Evolutionary conservation across 1,140 invertebrate genomes (phyloP), one percentile per base, ranked within the genome.

Genomic region (Nylanderia fulva): DNA sequence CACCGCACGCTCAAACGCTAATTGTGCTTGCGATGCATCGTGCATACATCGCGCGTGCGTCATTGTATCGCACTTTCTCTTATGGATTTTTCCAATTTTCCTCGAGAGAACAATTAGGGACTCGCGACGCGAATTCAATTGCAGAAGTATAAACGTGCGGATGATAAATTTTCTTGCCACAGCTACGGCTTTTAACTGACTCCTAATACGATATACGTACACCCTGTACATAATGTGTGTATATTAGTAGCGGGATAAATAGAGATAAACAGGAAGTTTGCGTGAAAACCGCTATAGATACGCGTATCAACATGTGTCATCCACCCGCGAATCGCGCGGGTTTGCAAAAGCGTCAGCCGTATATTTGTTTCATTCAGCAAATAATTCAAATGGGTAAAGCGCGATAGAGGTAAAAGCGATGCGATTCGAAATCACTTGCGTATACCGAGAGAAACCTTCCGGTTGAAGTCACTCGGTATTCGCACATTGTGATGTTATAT

Each of bases 361-460:
- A 21, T n/a, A 36, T 9, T 13, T 45, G 63, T 24, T 58, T 42
- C 66, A 69, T 71, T 82, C 77, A 11, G 52, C 7, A 80, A 80
- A 80, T 21, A 71, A 48, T 13, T 48, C 48, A 24, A n/a, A n/a
- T 15, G 0, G n/a, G 33, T 33, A 54, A 80, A 54, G 27, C 29
- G 29, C 3, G 29, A 33, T 33, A 33, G 29, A 13, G 1, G 42
- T 21, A 68, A 48, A 48, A 36, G 60, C 29, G 33, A 21, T 5
- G 39, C 27, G 36, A 45, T 66, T 66, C n/a, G n/a, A 64, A 64
- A 64, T 76, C 60, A 48, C n/a, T 64, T 24, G 13, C 36, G 13
- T n/a, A 66, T n/a, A n/a, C n/a, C 11, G 64, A 76, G 69, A 79
- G 56, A 48, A 84, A 76, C n/a, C n/a, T 52, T 21, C 71, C 69